Evolutionary conservation across 2,888 invertebrate genomes (phyloP).

Genomic region (Sepioteuthis lessoniana): DNA sequence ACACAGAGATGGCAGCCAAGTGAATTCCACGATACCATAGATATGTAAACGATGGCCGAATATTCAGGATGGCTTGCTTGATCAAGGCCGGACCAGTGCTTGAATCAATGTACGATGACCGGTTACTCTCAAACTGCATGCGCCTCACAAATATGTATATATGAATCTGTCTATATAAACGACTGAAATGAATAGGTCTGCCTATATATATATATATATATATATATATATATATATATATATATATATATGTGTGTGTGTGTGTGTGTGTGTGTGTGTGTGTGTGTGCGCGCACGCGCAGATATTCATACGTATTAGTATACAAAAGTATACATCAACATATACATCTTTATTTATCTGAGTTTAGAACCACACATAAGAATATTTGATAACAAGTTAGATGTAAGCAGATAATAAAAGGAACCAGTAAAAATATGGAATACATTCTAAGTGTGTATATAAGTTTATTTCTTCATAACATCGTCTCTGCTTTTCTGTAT

Average conservation of each 20-base stretch:
- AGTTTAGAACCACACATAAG: too few relatives aligned
- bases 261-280: background rate
- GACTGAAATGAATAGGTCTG: too few relatives aligned
- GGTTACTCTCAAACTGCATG: background rate
- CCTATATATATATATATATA: background rate
- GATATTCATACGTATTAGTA: background rate
- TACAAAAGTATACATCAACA: too few relatives aligned
- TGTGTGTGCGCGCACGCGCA: background rate
- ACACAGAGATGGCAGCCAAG: slow-evolving; percentile 6
- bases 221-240: background rate
- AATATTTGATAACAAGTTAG: too few relatives aligned
- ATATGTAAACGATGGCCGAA: slow-evolving; percentile 23
- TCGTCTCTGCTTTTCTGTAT: too few relatives aligned
- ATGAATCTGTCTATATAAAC: too few relatives aligned
- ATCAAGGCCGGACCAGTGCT: slow-evolving; percentile 5
- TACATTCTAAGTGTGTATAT: too few relatives aligned
- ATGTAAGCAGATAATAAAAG: too few relatives aligned
- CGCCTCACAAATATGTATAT: background rate
- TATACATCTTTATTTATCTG: too few relatives aligned
- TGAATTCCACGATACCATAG: slow-evolving; percentile 33
- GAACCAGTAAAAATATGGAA: too few relatives aligned
- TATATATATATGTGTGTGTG: background rate
- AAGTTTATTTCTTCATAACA: too few relatives aligned
- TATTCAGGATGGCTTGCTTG: background rate
- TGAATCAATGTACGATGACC: slow-evolving; percentile 8